Base-by-base conservation (phyloP, 2,797 vertebrate genomes). In the Gouania willdenowi region DNA sequence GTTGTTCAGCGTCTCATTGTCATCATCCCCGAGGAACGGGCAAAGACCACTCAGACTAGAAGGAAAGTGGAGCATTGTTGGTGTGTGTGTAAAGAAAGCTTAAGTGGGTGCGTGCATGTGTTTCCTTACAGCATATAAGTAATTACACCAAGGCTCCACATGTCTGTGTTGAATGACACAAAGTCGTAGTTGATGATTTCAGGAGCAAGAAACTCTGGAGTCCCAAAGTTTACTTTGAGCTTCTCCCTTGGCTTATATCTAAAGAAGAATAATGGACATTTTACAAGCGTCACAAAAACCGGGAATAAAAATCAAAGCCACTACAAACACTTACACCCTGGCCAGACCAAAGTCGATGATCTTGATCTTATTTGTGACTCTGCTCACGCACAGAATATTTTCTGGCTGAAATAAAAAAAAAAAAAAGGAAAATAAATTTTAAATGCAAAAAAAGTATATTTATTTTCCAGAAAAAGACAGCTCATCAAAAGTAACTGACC, bases 281-380 rank as follows among this genome's bases (percentile, higher is more conserved):
- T 26, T 30, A n/a, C 2, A 14, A 18, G 2, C 13, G 6, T 8
- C 28, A 1, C 1, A 20, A 3, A 26, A 43, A 38, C 0, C 21
- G 5, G 13, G 0, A 6, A 5, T 17, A 10, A 28, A 28, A 31
- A 27, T 1, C 14, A 7, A 52, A 15, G 3, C 1, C 39, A 26
- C 21, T 6, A 5, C 0, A 4, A 3, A 8, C 35, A 83, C 86
- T 19, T 91, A 97, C 97, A 93, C 90, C 79, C 94, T 92, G 39
- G 96, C 97, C 22, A 98, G 89, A 73, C 97, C 95, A 85, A 99
- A 98, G 88, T 99, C 97, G 50, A 98, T 98, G 80, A 99, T 99
- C 81, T 99, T 99, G 82, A 99, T 75, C 87, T 97, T 94, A 66
- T 94, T 95, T 41, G 94, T 90, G 66, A 87, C 50, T 85, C 94